Evolutionary conservation across 2,113 vertebrate genomes (phyloP), one percentile per base, ranked within the genome.

Genomic region (Clarias batrachus): DNA sequence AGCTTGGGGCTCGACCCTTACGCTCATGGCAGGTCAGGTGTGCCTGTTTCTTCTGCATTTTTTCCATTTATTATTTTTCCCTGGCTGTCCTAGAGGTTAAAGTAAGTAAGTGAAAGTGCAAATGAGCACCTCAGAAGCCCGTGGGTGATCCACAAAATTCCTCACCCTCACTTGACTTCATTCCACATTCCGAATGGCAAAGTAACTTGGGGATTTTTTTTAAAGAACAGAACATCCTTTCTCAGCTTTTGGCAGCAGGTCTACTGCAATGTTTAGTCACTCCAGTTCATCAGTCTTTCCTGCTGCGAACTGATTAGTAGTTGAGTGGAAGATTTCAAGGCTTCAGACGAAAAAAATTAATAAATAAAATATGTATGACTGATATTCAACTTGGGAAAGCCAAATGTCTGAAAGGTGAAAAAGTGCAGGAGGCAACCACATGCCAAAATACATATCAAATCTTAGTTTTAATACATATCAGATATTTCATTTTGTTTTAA

Each of bases 91-190:
- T 37, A 41, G 59, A 37, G 17, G 16, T 27, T 63, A 17, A 10
- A 57, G 54, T 19, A n/a, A 86, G n/a, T 25, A 87, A 91, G 91
- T 89, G 85, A 89, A 91, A 94, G 94, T 90, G 89, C 92, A 92
- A 93, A 94, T 92, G 90, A 93, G 91, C 86, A 84, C 62, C 81
- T 89, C 87, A 77, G 90, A 92, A 92, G 90, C 90, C 90, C 90
- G 89, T 85, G 89, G 90, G 92, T 70, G 87, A 85, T 92, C 85
- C 82, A 80, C 86, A 68, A 87, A 92, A 90, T 92, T 92, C 16
- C 57, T 3, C 16, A 76, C 8, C 30, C 60, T 57, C 27, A 54
- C 33, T n/a, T 16, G 12, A 66, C 25, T 10, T 8, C 1, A 23
- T 30, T 41, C 70, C 70, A 25, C 48, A 37, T 56, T 48, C 25